Base-by-base conservation (phyloP, 1,140 invertebrate genomes). In the Portunus trituberculatus region DNA sequence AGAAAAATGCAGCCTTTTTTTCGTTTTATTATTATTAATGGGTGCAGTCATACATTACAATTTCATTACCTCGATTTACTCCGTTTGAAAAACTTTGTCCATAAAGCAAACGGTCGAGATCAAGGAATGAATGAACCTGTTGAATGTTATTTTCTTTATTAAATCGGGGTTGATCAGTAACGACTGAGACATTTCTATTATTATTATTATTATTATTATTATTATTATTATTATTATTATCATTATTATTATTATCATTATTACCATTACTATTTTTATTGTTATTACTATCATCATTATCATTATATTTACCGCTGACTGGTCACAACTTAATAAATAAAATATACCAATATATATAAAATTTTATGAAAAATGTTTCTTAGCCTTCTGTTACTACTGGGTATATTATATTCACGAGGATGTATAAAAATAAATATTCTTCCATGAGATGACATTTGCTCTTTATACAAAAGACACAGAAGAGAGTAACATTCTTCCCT, bases 171-270 rank as follows among this genome's bases (percentile, higher is more conserved):
- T 59, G 52, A 59, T 59, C 52, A 14, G 16, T 59, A 59, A 20
- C 10, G 16, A 59, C 52, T 14, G 12, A 59, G 16, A 59, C 1
- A 84, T 7, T n/a, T 16, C n/a, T 84, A 84, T n/a, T 84, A 84
- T 84, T 25, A 84, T 84, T 84, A 25, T 84, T 84, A 84, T 84
- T 84, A 84, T 84, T 84, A 84, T 6, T 84, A 84, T 20, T 84
- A 84, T 20, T 39, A 87, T 31, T 32, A 39, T 87, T 32, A 32
- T 39, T 39, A 8, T 31, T 87, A 87, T 32, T 46, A 39, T 39
- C 39, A 16, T 25, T 87, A 32, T 87, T 87, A 39, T 32, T 87
- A 87, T 87, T 87, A 32, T 87, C 20, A 87, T 87, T 39, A 87
- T 32, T 32, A 87, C 39, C 0, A 32, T 87, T 87, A 32, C 29